A percentile compares a stretch with the other conserved stretches of the same genome.
phyloP scores from a whole-genome alignment of 2,113 vertebrate genomes.

The Ictidomys tridecemlineatus region DNA sequence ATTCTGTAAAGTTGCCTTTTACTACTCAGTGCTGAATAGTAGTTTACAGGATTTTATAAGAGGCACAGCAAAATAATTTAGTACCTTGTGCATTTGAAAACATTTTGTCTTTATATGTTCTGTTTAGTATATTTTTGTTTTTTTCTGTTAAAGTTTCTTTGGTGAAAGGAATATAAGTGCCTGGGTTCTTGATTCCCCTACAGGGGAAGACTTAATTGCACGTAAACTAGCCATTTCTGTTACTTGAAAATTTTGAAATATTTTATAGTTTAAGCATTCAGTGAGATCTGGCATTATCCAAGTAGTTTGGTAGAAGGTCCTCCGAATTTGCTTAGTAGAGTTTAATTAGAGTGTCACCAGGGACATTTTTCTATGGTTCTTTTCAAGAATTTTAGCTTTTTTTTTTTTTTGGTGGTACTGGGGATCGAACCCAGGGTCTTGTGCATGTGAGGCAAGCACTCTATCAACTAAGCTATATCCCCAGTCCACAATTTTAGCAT shows the following conservation, averaged over 20 bases:
- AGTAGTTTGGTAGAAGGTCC: background rate
- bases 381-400: background rate
- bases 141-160: background rate
- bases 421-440: too few relatives aligned
- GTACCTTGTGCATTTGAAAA: conserved; percentile 13
- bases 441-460: too few relatives aligned
- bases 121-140: background rate
- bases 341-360: background rate
- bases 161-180: background rate
- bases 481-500: too few relatives aligned
- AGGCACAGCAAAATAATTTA: background rate
- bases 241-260: background rate
- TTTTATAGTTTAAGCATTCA: background rate
- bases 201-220: background rate
- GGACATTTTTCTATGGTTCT: background rate
- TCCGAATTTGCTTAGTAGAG: background rate
- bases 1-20: background rate
- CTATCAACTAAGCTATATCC: too few relatives aligned
- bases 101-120: background rate
- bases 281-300: background rate
- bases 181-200: background rate
- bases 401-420: too few relatives aligned
- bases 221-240: background rate
- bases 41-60: background rate
- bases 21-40: background rate